These are phyloP conservation scores for Nannobrachium achirus DNA, from an alignment of 2,113 vertebrate genomes.

Conservation along the genomic window DNA sequence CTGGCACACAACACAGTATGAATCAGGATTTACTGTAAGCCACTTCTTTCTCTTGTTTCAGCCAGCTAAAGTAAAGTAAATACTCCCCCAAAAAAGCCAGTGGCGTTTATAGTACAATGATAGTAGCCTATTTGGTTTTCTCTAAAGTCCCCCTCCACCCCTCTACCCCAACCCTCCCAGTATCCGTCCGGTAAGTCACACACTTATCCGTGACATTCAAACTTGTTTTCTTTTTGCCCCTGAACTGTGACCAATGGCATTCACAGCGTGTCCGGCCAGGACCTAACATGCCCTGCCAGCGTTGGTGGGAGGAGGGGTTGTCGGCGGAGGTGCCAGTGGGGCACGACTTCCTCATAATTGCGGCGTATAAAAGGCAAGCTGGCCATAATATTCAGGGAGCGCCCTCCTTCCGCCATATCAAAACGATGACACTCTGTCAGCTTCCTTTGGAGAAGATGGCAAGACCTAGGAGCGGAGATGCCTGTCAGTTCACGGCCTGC, in stretches of 20 bases:
- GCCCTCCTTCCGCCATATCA: constrained; percentile 12
- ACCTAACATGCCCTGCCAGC: constrained; percentile 61
- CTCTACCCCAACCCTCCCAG: neutral
- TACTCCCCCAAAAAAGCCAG: constrained; percentile 50
- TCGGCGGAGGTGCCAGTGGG: constrained; percentile 45
- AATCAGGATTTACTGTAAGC: constrained; percentile 16
- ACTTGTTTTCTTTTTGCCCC: constrained; percentile 43
- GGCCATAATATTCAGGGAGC: neutral
- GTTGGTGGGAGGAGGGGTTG: constrained; percentile 10
- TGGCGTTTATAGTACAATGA: constrained; percentile 62
- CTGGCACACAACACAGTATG: too few species aligned
- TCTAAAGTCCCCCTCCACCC: neutral
- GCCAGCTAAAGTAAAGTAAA: constrained; percentile 57
- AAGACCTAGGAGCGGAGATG: constrained; percentile 60
- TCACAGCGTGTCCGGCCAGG: constrained; percentile 50
- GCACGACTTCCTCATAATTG: constrained; percentile 33
- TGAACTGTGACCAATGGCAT: constrained; percentile 57
- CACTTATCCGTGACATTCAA: constrained; percentile 43
- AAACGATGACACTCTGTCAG: constrained; percentile 55
- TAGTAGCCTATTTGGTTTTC: constrained; percentile 44
- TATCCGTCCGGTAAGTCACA: neutral
- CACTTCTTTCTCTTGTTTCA: constrained; percentile 5
- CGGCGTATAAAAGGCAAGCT: too few species aligned
- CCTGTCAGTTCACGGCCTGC: constrained; percentile 51
- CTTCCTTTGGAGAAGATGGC: constrained; percentile 59